Percentiles rank a stretch among this genome's conserved stretches.
Evolutionary conservation across 2,113 vertebrate species (phyloP).

Genomic region (Cyanistes caeruleus): DNA sequence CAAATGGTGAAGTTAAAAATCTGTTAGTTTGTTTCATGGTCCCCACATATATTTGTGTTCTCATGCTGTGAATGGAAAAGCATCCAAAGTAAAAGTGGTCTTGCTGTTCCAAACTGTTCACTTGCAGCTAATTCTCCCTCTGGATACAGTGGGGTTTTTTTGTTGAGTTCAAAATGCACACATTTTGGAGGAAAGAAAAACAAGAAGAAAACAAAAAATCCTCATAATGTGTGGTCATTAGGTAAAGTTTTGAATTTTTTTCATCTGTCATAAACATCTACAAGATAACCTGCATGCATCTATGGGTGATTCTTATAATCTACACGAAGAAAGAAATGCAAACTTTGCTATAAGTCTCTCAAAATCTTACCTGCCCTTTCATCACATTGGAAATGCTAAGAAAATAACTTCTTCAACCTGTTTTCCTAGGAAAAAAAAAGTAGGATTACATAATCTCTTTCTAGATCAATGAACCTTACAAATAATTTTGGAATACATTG

Average conservation of each 20-base stretch:
- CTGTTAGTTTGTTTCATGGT: background rate
- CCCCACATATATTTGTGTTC: constrained; percentile 3
- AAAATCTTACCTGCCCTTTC: background rate
- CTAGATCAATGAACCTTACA: background rate
- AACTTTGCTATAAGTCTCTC: background rate
- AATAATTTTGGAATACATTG: background rate
- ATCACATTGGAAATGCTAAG: background rate
- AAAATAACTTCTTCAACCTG: background rate
- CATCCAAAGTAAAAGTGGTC: background rate
- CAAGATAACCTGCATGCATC: background rate
- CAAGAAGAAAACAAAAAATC: background rate
- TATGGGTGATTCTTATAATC: background rate
- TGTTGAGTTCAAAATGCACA: background rate
- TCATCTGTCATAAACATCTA: background rate
- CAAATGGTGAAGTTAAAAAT: background rate
- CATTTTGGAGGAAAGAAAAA: background rate
- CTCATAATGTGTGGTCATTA: background rate
- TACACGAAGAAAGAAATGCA: background rate
- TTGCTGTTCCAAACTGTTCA: background rate
- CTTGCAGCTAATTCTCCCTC: background rate
- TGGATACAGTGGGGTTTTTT: background rate
- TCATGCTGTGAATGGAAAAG: constrained; percentile 11
- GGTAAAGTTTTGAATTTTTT: background rate
- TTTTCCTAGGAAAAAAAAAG: background rate
- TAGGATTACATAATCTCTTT: background rate